Evolutionary conservation across 2,113 vertebrate genomes (phyloP).

Genomic region (Hucho hucho): DNA sequence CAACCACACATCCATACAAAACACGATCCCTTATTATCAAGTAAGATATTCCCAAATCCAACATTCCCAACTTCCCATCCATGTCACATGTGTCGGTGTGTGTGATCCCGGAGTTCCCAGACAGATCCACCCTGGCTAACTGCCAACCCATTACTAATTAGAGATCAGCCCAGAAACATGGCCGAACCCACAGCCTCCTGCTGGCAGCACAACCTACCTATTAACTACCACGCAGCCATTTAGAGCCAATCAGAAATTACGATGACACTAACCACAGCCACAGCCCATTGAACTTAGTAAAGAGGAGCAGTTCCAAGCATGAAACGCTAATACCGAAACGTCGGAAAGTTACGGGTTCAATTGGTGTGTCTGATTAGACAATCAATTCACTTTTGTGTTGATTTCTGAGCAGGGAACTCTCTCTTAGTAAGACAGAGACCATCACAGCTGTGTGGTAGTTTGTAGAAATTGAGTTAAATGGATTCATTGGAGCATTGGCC

Average conservation of each 20-base stretch:
- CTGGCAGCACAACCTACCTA: conserved; percentile 64
- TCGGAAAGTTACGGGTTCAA: too few relatives aligned
- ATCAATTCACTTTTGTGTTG: too few relatives aligned
- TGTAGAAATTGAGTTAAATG: too few relatives aligned
- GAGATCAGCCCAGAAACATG: conserved; percentile 65
- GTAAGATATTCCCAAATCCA: conserved; percentile 13
- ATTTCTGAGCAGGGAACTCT: too few relatives aligned
- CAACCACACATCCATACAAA: too few relatives aligned
- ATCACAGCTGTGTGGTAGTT: too few relatives aligned
- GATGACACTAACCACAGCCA: conserved; percentile 38
- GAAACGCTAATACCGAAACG: too few relatives aligned
- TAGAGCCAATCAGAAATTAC: conserved; percentile 51
- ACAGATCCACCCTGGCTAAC: conserved; percentile 61
- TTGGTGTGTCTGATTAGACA: too few relatives aligned
- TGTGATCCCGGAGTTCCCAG: conserved; percentile 20
- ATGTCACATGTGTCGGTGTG: conserved; percentile 26
- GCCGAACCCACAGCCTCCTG: conserved; percentile 64
- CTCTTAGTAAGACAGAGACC: too few relatives aligned
- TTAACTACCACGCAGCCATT: conserved; percentile 58
- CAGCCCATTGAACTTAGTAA: conserved; percentile 25
- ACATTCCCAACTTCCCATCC: conserved; percentile 38
- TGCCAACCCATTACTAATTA: conserved; percentile 73
- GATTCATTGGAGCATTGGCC: too few relatives aligned
- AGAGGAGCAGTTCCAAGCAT: too few relatives aligned
- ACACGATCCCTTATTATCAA: too few relatives aligned